Percentiles rank a stretch among this genome's conserved stretches.
Conservation (phyloP, 2,113 vertebrate genomes). For the Odobenus rosmarus region DNA sequence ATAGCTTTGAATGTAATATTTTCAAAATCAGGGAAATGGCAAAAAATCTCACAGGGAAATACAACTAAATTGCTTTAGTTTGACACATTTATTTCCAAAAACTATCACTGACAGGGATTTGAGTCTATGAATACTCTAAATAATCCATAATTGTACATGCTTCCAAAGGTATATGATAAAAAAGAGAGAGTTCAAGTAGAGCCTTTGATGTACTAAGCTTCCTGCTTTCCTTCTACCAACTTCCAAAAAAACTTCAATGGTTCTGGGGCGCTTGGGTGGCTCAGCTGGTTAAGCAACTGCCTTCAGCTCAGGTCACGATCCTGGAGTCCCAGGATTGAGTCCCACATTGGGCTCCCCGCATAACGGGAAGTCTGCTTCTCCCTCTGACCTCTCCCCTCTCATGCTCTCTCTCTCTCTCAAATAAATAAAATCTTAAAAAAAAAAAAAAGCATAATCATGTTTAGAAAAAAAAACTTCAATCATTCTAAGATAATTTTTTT, state of each 20-base stretch:
- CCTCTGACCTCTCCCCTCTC: too few species aligned
- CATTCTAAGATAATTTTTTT: neutral
- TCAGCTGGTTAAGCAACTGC: too few species aligned
- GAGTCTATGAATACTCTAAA: slow-evolving; percentile 5
- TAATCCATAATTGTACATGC: neutral
- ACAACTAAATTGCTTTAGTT: slow-evolving; percentile 19
- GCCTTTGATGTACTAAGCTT: neutral
- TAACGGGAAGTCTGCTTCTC: too few species aligned
- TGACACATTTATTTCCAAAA: slow-evolving; percentile 21
- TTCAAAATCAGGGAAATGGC: slow-evolving; percentile 27
- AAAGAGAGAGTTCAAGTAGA: neutral
- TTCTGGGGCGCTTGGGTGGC: neutral
- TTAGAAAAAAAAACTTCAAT: too few species aligned
- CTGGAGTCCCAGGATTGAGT: too few species aligned
- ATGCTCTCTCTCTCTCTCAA: too few species aligned
- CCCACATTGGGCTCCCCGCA: too few species aligned
- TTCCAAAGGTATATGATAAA: neutral
- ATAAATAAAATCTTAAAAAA: too few species aligned
- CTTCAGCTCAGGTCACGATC: too few species aligned
- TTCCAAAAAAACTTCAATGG: neutral
- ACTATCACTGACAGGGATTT: neutral
- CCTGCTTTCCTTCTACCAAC: neutral
- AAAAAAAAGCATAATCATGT: too few species aligned
- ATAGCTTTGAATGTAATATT: slow-evolving; percentile 25
- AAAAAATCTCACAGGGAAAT: slow-evolving; percentile 31